These are phyloP conservation scores for Platycercus adscitus DNA, from an alignment of 2,113 vertebrate species.

Conservation along the genomic window DNA sequence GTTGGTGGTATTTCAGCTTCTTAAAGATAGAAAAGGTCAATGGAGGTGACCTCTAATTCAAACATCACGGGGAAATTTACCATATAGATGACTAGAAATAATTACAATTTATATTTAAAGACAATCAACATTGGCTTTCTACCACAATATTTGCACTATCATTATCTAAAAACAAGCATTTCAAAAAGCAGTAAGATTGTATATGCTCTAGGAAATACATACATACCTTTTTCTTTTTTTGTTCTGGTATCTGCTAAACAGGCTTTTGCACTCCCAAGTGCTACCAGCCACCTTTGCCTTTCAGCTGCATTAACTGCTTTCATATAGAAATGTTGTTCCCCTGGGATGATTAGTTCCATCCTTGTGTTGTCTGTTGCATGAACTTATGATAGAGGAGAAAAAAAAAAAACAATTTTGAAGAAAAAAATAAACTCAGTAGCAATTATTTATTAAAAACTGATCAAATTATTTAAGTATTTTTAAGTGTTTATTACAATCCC, in stretches of 20 bases:
- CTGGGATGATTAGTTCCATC: conserved; percentile 86
- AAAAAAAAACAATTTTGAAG: neutral
- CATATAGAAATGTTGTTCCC: conserved; percentile 88
- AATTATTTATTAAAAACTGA: neutral
- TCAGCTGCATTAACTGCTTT: conserved; percentile 87
- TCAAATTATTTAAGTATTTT: neutral
- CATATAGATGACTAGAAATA: neutral
- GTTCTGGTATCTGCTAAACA: conserved; percentile 83
- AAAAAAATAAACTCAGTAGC: neutral
- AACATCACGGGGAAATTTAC: neutral
- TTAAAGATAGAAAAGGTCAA: neutral
- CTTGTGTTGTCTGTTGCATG: conserved; percentile 84
- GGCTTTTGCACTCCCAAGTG: conserved; percentile 86
- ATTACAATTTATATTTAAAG: neutral
- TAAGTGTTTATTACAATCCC: neutral
- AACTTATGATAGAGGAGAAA: conserved; percentile 59
- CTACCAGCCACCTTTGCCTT: conserved; percentile 86
- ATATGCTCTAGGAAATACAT: neutral
- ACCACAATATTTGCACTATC: neutral
- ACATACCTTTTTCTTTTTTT: conserved; percentile 86
- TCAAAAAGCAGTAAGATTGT: neutral
- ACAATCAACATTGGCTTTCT: neutral
- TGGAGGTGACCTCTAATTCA: neutral
- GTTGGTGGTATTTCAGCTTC: neutral
- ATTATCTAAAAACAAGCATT: neutral